These are phyloP conservation scores for Acanthosepion esculentum DNA, from an alignment of 2,888 invertebrate genomes.

Conservation along the genomic window DNA sequence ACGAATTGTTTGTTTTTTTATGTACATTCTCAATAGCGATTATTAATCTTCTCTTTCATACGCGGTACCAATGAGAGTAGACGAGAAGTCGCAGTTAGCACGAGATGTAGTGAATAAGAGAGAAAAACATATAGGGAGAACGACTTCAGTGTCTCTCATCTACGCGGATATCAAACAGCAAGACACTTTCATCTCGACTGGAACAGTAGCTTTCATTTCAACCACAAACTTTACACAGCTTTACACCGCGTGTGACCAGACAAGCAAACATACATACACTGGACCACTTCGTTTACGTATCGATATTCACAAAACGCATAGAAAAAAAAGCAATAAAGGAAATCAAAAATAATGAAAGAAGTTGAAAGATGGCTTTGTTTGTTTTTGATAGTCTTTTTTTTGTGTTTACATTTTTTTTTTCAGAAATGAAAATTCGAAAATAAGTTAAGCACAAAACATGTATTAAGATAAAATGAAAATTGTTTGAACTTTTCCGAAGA, in stretches of 20 bases:
- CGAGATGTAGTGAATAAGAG: not conserved
- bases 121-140: not conserved
- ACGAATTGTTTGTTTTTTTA: too few relatives aligned
- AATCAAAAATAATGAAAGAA: too few relatives aligned
- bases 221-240: not conserved
- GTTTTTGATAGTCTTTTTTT: not conserved
- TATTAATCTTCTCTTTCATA: conserved; percentile 15
- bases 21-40: not conserved
- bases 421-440: not conserved
- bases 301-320: too few relatives aligned
- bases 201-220: not conserved
- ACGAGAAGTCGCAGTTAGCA: not conserved
- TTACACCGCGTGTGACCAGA: not conserved
- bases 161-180: not conserved
- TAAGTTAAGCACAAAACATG: not conserved
- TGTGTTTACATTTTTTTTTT: not conserved
- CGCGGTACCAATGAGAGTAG: not conserved
- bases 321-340: too few relatives aligned
- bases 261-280: not conserved
- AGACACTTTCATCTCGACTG: not conserved
- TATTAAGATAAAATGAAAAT: not conserved
- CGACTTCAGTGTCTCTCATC: conserved; percentile 17
- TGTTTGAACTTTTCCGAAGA: not conserved
- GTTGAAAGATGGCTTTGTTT: too few relatives aligned
- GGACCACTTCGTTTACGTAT: too few relatives aligned